These are phyloP conservation scores for Phaonia tiefii DNA, from an alignment of 2,888 invertebrate species.

Conservation along the genomic window DNA sequence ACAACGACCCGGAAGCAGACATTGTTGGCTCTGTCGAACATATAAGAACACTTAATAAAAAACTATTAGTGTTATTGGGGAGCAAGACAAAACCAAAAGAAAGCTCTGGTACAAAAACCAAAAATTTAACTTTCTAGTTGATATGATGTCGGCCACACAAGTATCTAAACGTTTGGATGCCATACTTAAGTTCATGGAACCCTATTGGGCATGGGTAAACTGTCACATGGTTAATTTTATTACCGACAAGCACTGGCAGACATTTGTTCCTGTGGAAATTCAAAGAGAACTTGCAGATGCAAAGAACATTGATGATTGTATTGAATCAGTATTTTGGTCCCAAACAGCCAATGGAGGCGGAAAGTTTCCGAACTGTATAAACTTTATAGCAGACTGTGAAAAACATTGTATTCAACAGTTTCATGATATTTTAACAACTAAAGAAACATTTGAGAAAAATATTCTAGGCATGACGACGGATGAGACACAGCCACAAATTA, in stretches of 20 bases:
- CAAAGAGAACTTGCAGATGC: constrained; percentile 81
- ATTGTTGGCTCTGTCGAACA: constrained; percentile 84
- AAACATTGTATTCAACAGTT: constrained; percentile 69
- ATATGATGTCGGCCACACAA: constrained; percentile 67
- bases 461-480: neutral
- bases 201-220: constrained; percentile 85
- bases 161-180: constrained; percentile 81
- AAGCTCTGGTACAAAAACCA: constrained; percentile 28
- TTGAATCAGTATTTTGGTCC: constrained; percentile 82
- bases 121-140: constrained; percentile 64
- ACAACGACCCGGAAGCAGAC: constrained; percentile 85
- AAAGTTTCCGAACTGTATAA: constrained; percentile 65
- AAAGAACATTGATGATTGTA: constrained; percentile 79
- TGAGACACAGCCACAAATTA: constrained; percentile 57
- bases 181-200: constrained; percentile 83
- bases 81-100: constrained; percentile 3
- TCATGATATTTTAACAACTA: constrained; percentile 71
- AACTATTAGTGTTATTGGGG: constrained; percentile 84
- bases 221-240: constrained; percentile 90
- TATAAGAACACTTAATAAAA: constrained; percentile 86
- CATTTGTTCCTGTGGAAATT: constrained; percentile 82
- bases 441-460: constrained; percentile 77
- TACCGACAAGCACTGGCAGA: constrained; percentile 85
- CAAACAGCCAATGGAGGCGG: neutral
- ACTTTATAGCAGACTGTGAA: constrained; percentile 70